A percentile compares a stretch with the other conserved stretches of the same genome.
These are phyloP conservation scores for Asbolus verrucosus DNA, from an alignment of 1,140 invertebrate genomes.

Conservation along the genomic window DNA sequence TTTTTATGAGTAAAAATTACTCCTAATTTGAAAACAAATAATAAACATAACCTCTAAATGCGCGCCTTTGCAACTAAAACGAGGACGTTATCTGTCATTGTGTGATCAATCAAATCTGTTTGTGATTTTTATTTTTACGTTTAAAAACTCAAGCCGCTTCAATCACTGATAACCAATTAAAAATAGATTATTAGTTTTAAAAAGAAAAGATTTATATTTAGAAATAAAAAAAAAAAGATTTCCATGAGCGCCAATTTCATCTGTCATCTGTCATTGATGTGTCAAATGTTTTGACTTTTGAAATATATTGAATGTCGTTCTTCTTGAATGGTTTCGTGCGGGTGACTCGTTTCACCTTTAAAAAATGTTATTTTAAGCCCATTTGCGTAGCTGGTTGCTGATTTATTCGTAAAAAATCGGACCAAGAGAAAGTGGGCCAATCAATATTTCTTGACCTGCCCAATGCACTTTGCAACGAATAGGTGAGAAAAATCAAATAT, in stretches of 20 bases:
- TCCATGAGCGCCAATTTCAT: too few species aligned
- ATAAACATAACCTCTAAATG: conserved; percentile 24
- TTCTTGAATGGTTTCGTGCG: conserved; percentile 21
- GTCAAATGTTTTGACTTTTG: conserved; percentile 10
- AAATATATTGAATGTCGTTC: conserved; percentile 1
- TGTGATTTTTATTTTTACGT: too few species aligned
- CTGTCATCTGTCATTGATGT: conserved; percentile 8
- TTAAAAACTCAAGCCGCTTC: too few species aligned
- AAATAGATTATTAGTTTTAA: too few species aligned
- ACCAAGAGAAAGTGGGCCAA: conserved; percentile 19
- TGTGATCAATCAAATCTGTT: too few species aligned
- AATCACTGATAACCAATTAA: too few species aligned
- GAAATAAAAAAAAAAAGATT: too few species aligned
- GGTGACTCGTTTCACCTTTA: not conserved
- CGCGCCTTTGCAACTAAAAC: too few species aligned
- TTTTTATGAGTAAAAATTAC: too few species aligned
- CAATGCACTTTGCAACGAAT: conserved; percentile 36
- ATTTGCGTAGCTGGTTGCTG: conserved; percentile 6
- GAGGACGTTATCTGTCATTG: too few species aligned
- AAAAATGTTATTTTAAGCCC: conserved; percentile 8
- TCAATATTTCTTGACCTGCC: conserved; percentile 56
- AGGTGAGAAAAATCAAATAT: too few species aligned
- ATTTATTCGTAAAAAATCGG: conserved; percentile 6
- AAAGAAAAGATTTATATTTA: too few species aligned
- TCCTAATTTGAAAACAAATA: not conserved